A percentile compares a stretch with the other conserved stretches of the same genome.
These are phyloP conservation scores for Anoncus sp. DNA, from an alignment of 2,888 invertebrate genomes.

Conservation along the genomic window DNA sequence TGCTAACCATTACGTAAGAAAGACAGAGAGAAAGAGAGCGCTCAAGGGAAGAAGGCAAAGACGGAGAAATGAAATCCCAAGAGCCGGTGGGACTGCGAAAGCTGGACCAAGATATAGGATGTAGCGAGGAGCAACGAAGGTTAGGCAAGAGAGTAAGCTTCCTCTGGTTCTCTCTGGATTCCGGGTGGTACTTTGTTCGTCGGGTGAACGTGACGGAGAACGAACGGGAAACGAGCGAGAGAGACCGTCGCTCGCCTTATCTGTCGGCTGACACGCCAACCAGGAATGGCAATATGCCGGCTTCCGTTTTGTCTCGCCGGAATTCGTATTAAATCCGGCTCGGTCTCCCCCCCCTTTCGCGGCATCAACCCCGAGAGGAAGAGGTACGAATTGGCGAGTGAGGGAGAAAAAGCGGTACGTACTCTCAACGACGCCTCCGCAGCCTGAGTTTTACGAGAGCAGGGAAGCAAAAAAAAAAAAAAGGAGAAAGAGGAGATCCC, in stretches of 20 bases:
- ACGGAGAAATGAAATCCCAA: constrained; percentile 51
- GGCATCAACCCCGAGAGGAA: constrained; percentile 35
- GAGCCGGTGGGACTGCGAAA: constrained; percentile 16
- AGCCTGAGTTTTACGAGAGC: constrained; percentile 30
- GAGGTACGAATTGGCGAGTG: constrained; percentile 57
- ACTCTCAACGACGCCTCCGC: constrained; percentile 18
- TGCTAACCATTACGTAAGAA: constrained; percentile 37
- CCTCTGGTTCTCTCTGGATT: constrained; percentile 24
- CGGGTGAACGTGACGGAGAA: constrained; percentile 48
- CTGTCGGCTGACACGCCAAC: constrained; percentile 69
- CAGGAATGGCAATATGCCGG: constrained; percentile 70
- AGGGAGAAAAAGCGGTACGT: constrained; percentile 4
- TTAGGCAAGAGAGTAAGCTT: constrained; percentile 38
- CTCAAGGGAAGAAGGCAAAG: constrained; percentile 8
- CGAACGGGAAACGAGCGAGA: constrained; percentile 47
- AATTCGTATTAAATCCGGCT: constrained; percentile 70
- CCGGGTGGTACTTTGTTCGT: constrained; percentile 47
- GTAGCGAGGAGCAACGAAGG: constrained; percentile 18
- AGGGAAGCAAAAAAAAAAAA: constrained; percentile 4
- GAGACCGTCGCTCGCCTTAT: constrained; percentile 64
- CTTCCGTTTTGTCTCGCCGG: constrained; percentile 69
- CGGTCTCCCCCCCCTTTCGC: constrained; percentile 52
- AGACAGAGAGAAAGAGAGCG: constrained; percentile 13
- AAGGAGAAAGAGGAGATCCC: background rate
- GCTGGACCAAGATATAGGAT: constrained; percentile 3